phyloP scores from a whole-genome alignment of 2,888 invertebrate species.

The Melinaea marsaeus region DNA sequence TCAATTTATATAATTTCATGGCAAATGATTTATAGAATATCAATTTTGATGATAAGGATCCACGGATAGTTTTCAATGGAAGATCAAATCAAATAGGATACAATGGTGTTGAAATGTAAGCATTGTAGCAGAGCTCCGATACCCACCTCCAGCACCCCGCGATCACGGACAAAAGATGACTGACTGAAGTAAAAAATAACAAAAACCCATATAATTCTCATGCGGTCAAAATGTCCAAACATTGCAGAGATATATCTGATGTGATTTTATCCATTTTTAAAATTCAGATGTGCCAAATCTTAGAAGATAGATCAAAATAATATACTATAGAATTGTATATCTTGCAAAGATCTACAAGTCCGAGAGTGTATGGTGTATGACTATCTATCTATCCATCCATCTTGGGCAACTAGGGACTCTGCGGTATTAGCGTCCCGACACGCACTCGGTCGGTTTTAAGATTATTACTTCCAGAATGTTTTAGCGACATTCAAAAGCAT shows the following conservation, averaged over 20 bases:
- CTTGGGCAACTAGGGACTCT: too few species aligned
- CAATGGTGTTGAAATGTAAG: conserved; percentile 56
- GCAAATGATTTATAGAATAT: not conserved
- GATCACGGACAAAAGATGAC: conserved; percentile 40
- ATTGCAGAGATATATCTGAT: conserved; percentile 27
- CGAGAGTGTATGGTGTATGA: too few species aligned
- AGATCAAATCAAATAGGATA: conserved; percentile 49
- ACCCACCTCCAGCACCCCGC: conserved; percentile 38
- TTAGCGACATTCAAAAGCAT: too few species aligned
- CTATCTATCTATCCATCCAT: too few species aligned
- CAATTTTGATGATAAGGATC: conserved; percentile 40
- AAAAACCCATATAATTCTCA: conserved; percentile 37
- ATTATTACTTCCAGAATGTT: too few species aligned
- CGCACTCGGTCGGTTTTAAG: too few species aligned
- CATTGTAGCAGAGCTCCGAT: conserved; percentile 56
- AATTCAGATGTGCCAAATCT: too few species aligned
- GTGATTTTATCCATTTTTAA: not conserved
- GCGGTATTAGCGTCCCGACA: too few species aligned
- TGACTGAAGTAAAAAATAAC: conserved; percentile 41
- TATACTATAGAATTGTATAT: too few species aligned
- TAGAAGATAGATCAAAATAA: too few species aligned
- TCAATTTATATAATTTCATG: not conserved
- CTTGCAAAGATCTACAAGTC: too few species aligned
- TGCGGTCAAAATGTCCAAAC: conserved; percentile 60
- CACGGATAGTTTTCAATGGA: conserved; percentile 50